These are phyloP conservation scores for Rhagoletis zephyria DNA, from an alignment of 1,140 invertebrate genomes.

Conservation along the genomic window DNA sequence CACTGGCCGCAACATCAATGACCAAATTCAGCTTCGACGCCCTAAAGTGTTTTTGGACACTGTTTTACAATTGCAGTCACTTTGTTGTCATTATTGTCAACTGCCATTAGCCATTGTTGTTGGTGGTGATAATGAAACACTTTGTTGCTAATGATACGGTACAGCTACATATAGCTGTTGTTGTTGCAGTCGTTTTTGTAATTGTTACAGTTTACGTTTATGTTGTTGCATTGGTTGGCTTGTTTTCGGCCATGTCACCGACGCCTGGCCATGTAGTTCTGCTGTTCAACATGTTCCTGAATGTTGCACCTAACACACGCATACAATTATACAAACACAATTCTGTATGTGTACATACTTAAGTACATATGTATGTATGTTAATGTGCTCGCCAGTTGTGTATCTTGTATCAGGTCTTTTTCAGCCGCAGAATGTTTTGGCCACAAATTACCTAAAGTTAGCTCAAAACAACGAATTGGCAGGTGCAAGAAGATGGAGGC, in stretches of 20 bases:
- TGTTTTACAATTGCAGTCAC: slow-evolving; percentile 52
- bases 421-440: slow-evolving; percentile 1
- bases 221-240: slow-evolving; percentile 42
- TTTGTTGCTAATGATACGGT: slow-evolving; percentile 31
- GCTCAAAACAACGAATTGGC: slow-evolving; percentile 20
- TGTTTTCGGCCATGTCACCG: slow-evolving; percentile 57
- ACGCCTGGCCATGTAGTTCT: slow-evolving; percentile 55
- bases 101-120: neutral
- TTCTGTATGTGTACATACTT: neutral
- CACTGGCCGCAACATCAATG: neutral
- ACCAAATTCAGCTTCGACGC: slow-evolving; percentile 3
- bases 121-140: slow-evolving; percentile 31
- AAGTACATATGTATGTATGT: no score
- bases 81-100: slow-evolving; percentile 52
- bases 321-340: neutral
- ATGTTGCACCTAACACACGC: neutral
- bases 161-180: neutral
- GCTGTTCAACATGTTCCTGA: slow-evolving; percentile 57
- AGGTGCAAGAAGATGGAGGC: slow-evolving; percentile 39
- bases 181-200: slow-evolving; percentile 28
- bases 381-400: neutral
- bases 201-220: neutral
- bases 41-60: slow-evolving; percentile 51
- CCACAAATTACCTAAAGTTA: slow-evolving; percentile 48
- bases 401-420: neutral